Conservation (phyloP, 2,113 vertebrate genomes). For the Urocynchramus pylzowi region DNA sequence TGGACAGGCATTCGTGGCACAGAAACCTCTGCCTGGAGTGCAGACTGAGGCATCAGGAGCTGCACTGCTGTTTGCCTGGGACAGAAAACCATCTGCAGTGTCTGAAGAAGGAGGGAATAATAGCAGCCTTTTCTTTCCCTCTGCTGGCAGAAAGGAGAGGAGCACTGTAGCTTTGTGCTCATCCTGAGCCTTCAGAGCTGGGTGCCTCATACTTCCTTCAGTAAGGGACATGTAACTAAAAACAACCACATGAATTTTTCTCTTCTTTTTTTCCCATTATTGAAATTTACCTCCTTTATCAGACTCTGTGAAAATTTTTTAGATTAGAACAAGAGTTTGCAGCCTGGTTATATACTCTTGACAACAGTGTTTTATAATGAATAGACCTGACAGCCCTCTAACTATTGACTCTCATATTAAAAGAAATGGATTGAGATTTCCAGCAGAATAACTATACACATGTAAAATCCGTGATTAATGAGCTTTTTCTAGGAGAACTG, state of each 20-base stretch:
- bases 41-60: neutral
- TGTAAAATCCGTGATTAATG: neutral
- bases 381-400: neutral
- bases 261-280: neutral
- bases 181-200: neutral
- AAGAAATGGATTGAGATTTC: slow-evolving; percentile 27
- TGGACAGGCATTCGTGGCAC: neutral
- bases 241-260: neutral
- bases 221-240: neutral
- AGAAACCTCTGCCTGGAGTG: neutral
- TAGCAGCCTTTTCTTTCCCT: neutral
- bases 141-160: neutral
- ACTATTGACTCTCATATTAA: slow-evolving; percentile 3
- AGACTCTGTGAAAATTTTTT: neutral
- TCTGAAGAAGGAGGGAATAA: neutral
- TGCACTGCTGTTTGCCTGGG: neutral
- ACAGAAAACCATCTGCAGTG: neutral
- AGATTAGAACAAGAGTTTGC: neutral
- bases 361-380: neutral
- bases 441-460: slow-evolving; percentile 28
- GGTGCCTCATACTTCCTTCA: neutral
- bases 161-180: neutral
- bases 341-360: neutral
- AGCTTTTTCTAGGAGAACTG: slow-evolving; percentile 19
- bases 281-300: neutral